Evolutionary conservation across 2,113 vertebrate genomes (phyloP).

Genomic region (Oreochromis niloticus): DNA sequence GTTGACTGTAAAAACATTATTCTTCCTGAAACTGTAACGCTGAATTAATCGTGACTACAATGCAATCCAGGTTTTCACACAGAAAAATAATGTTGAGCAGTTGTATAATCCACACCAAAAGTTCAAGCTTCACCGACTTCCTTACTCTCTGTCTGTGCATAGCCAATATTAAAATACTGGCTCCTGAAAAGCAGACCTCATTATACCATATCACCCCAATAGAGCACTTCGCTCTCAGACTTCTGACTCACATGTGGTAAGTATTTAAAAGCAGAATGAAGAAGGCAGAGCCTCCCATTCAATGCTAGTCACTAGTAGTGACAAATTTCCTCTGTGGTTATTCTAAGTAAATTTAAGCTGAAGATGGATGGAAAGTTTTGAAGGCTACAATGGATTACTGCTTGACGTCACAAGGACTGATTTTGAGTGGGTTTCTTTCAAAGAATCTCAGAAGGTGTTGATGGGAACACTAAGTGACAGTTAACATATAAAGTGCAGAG

Average conservation of each 20-base stretch:
- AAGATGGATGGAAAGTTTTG: background rate
- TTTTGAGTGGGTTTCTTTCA: background rate
- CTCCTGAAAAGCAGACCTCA: background rate
- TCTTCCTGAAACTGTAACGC: too few relatives aligned
- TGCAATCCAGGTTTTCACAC: background rate
- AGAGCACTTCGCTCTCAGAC: background rate
- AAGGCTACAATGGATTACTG: background rate
- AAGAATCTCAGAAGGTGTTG: background rate
- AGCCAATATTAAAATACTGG: background rate
- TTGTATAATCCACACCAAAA: background rate
- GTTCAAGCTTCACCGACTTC: background rate
- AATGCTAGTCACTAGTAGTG: background rate
- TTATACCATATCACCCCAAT: background rate
- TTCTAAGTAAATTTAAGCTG: background rate
- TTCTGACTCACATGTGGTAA: background rate
- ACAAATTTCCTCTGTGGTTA: background rate
- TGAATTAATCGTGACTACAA: background rate
- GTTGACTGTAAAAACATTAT: background rate
- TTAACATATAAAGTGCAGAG: background rate
- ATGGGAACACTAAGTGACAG: background rate
- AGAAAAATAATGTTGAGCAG: background rate
- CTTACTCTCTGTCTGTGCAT: background rate
- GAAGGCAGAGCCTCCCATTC: background rate
- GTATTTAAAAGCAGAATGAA: background rate
- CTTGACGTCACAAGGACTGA: background rate